Evolutionary conservation across 2,113 vertebrate species (phyloP).

Genomic region (Globicephala melas): DNA sequence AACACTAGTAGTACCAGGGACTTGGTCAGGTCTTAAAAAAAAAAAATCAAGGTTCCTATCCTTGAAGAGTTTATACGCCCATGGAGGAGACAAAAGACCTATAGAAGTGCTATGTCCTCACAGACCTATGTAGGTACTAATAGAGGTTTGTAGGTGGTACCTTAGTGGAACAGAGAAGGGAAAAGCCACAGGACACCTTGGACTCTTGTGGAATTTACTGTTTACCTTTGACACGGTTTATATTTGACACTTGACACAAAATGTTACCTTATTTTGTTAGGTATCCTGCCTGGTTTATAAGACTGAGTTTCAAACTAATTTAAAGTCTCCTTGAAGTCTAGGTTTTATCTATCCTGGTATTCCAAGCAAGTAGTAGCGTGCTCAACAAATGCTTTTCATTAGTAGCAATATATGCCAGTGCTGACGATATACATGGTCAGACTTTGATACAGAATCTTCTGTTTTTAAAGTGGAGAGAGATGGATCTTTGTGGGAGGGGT

Average conservation of each 20-base stretch:
- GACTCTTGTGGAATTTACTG: background rate
- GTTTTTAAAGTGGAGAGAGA: background rate
- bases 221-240: background rate
- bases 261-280: background rate
- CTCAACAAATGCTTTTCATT: background rate
- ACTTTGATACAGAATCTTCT: background rate
- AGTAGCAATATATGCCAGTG: background rate
- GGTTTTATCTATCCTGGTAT: background rate
- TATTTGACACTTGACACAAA: background rate
- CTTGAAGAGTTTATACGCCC: background rate
- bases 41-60: background rate
- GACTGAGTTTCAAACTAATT: background rate
- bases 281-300: background rate
- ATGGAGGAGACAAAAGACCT: background rate
- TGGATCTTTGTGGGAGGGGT: background rate
- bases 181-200: background rate
- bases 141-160: background rate
- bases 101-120: rapidly evolving
- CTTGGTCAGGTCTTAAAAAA: background rate
- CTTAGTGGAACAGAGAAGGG: background rate
- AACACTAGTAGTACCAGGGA: slow-evolving; percentile 12
- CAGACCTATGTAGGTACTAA: rapidly evolving
- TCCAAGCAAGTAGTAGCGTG: background rate
- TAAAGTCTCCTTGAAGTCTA: background rate
- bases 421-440: background rate